Percentiles rank a stretch among this genome's conserved stretches.
Evolutionary conservation across 2,113 vertebrate species (phyloP).

Genomic region (Gulo gulo): DNA sequence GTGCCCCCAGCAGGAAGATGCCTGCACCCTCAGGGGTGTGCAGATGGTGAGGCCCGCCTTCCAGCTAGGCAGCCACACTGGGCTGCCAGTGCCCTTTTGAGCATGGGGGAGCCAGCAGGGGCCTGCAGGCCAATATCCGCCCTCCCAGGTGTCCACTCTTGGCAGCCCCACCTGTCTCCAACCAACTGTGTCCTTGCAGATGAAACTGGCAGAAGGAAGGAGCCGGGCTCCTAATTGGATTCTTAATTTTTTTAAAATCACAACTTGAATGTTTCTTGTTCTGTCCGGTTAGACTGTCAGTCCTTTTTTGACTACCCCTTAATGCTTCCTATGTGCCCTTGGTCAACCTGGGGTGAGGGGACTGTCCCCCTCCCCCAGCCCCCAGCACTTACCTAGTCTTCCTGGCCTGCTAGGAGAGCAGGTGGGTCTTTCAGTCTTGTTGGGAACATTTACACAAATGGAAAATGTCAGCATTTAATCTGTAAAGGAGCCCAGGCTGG

Average conservation of each 20-base stretch:
- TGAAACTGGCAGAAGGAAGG: neutral
- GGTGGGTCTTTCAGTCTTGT: neutral
- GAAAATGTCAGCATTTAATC: neutral
- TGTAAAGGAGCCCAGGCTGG: neutral
- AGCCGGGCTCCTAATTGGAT: neutral
- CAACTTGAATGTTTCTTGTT: neutral
- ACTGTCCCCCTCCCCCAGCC: neutral
- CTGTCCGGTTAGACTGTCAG: neutral
- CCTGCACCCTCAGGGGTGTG: neutral
- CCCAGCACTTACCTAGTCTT: neutral
- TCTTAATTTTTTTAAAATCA: neutral
- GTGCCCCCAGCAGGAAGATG: neutral
- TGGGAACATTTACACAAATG: neutral
- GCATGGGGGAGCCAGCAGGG: neutral
- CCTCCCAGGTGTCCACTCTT: neutral
- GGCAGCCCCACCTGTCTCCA: neutral
- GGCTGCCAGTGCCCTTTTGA: neutral
- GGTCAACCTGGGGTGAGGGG: neutral
- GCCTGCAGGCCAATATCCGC: neutral
- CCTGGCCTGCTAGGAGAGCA: neutral
- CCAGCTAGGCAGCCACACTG: neutral
- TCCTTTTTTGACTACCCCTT: neutral
- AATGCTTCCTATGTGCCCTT: neutral
- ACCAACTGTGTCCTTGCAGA: neutral
- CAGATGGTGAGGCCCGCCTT: neutral